phyloP scores from a whole-genome alignment of 2,888 invertebrate genomes.

The Pteria penguin region DNA sequence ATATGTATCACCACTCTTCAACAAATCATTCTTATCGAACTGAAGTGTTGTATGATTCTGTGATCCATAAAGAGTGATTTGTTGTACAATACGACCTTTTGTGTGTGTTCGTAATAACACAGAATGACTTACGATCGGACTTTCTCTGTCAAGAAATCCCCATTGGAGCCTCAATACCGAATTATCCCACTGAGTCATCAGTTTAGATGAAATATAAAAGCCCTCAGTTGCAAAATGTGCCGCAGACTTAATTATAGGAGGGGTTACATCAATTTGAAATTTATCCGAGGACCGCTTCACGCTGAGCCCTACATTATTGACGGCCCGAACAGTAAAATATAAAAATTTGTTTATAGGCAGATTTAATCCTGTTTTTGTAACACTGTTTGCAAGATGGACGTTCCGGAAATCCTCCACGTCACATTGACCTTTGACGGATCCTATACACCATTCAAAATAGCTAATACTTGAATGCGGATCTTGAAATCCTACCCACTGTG shows the following conservation, averaged over 20 bases:
- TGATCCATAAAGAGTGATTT: conserved; percentile 14
- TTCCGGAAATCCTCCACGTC: conserved; percentile 39
- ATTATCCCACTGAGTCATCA: conserved; percentile 33
- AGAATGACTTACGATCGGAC: conserved; percentile 39
- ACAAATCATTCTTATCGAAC: conserved; percentile 16
- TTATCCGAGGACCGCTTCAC: conserved; percentile 48
- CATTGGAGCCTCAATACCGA: conserved; percentile 40
- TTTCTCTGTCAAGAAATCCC: conserved; percentile 45
- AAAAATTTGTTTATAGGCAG: neutral
- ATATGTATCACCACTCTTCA: conserved; percentile 41
- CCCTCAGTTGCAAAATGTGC: conserved; percentile 23
- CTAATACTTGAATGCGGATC: conserved; percentile 53
- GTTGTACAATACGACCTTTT: conserved; percentile 19
- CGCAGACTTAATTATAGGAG: conserved; percentile 34
- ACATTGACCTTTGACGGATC: conserved; percentile 32
- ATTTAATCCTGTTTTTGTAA: conserved; percentile 29
- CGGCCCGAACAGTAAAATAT: conserved; percentile 47
- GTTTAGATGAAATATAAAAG: neutral
- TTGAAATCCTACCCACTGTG: conserved; percentile 42
- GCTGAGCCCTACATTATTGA: conserved; percentile 48
- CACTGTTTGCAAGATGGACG: conserved; percentile 34
- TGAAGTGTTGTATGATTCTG: conserved; percentile 15
- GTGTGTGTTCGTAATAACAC: conserved; percentile 36
- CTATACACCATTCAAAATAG: conserved; percentile 50
- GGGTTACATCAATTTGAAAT: conserved; percentile 49